A percentile compares a stretch with the other conserved stretches of the same genome.
Conservation (phyloP, 2,113 vertebrate species). For the Hippopotamus amphibius region DNA sequence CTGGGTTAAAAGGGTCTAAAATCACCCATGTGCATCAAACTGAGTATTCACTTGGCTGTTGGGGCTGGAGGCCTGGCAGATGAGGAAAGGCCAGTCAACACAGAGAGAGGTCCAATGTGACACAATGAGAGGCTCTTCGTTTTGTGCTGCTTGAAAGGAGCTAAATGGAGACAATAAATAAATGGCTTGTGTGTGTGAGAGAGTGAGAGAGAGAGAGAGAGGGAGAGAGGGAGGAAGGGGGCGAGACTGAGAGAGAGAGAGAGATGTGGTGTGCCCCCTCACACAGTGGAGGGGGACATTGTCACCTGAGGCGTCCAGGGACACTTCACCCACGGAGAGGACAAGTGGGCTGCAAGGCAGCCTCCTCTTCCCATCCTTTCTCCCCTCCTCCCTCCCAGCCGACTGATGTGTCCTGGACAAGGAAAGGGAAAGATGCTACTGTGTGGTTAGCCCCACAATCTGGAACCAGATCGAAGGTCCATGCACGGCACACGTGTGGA, state of each 20-base stretch:
- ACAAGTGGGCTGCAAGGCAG: fast-evolving
- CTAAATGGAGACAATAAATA: constrained; percentile 46
- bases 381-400: neutral
- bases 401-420: neutral
- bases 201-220: neutral
- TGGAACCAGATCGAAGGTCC: neutral
- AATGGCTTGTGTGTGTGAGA: neutral
- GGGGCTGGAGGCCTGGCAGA: neutral
- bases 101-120: constrained; percentile 37
- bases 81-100: constrained; percentile 25
- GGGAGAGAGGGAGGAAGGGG: neutral
- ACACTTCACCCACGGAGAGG: neutral
- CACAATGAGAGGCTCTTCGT: constrained; percentile 19
- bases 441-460: too few species aligned
- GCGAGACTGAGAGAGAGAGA: neutral
- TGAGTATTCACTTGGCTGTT: constrained; percentile 33
- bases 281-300: too few species aligned
- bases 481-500: neutral
- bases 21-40: constrained; percentile 36
- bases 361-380: neutral
- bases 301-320: neutral
- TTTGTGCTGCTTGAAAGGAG: constrained; percentile 35
- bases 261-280: neutral
- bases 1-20: constrained; percentile 66
- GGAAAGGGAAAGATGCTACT: neutral